phyloP scores from a whole-genome alignment of 2,113 vertebrate species.

The Nematolebias whitei region DNA sequence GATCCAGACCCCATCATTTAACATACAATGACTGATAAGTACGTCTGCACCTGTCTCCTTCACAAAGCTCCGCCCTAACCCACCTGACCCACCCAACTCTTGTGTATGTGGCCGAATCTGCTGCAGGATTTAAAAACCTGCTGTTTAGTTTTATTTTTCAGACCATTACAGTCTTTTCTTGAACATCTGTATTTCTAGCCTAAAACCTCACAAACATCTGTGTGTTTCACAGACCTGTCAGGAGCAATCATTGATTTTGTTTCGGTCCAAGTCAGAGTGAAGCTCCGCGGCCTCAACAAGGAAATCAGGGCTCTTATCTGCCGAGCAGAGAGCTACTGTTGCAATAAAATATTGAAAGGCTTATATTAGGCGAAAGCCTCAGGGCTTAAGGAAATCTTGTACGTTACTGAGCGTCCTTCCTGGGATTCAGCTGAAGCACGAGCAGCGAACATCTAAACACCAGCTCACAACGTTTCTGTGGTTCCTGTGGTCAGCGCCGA shows the following conservation, averaged over 20 bases:
- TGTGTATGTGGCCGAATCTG: too few species aligned
- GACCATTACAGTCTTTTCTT: slow-evolving; percentile 30
- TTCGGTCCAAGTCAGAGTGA: slow-evolving; percentile 36
- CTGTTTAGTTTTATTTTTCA: slow-evolving; percentile 4
- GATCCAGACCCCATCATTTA: too few species aligned
- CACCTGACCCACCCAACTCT: too few species aligned
- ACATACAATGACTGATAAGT: too few species aligned
- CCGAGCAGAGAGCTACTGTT: slow-evolving; percentile 36
- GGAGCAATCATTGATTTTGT: slow-evolving; percentile 62
- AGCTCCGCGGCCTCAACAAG: slow-evolving; percentile 33
- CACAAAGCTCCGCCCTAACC: too few species aligned
- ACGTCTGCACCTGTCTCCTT: too few species aligned
- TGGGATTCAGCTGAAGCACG: slow-evolving; percentile 17
- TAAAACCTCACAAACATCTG: slow-evolving; percentile 27
- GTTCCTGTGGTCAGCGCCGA: slow-evolving; percentile 11
- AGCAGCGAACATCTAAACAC: slow-evolving; percentile 7
- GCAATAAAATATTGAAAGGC: slow-evolving; percentile 55
- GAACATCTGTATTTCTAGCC: slow-evolving; percentile 26
- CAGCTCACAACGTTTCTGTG: slow-evolving; percentile 12
- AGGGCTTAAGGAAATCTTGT: slow-evolving; percentile 37
- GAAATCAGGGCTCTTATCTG: slow-evolving; percentile 44
- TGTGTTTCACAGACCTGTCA: slow-evolving; percentile 48
- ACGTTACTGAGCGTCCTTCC: slow-evolving; percentile 40
- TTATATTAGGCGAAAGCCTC: slow-evolving; percentile 51
- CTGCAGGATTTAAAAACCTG: too few species aligned